phyloP scores from a whole-genome alignment of 2,888 invertebrate species.

The Pterostichus niger region DNA sequence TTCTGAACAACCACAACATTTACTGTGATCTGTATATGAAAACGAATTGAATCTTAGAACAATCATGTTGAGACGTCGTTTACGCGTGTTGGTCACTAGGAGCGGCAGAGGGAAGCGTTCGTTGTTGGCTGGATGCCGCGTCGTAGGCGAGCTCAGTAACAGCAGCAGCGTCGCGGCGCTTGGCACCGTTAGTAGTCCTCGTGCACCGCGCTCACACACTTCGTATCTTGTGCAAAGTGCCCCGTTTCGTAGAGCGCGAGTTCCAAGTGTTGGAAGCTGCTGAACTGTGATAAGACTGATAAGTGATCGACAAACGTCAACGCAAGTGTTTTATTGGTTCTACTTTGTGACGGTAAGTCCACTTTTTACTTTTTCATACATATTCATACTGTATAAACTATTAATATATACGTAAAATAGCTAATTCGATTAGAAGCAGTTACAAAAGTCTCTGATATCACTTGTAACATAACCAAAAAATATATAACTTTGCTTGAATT shows the following conservation, averaged over 20 bases:
- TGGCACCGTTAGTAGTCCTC: neutral
- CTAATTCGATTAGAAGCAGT: no score
- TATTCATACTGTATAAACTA: neutral
- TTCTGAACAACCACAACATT: no score
- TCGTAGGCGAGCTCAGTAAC: neutral
- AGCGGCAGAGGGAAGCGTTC: neutral
- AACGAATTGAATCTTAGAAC: no score
- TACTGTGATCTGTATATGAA: no score
- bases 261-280: conserved; percentile 1
- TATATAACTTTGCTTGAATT: no score
- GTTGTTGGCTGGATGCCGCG: conserved; percentile 6
- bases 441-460: no score
- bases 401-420: no score
- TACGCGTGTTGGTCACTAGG: neutral
- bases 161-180: conserved; percentile 20
- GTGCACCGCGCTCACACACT: conserved; percentile 24
- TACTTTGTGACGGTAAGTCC: neutral
- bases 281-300: conserved; percentile 5
- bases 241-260: neutral
- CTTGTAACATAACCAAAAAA: no score
- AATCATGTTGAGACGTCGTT: neutral
- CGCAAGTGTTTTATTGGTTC: neutral
- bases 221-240: conserved; percentile 31
- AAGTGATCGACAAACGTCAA: no score
- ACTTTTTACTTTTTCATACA: no score